These are phyloP conservation scores for Melinopterus prodromus DNA, from an alignment of 2,888 invertebrate genomes.

Conservation along the genomic window DNA sequence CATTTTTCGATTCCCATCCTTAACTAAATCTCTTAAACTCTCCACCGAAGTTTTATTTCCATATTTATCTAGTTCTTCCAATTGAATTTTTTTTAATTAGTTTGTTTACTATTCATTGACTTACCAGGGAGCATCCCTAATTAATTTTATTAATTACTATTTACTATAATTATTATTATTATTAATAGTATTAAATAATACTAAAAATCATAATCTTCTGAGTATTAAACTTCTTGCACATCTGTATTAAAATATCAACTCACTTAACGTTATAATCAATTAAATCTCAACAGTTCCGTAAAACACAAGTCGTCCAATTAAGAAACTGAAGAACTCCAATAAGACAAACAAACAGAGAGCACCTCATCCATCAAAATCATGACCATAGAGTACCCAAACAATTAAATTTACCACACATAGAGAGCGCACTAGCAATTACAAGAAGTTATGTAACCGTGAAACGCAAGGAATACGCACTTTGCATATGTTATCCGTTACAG, in stretches of 20 bases:
- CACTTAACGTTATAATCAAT: background rate
- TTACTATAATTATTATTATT: too few species aligned
- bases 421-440: background rate
- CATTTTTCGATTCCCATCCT: too few species aligned
- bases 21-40: too few species aligned
- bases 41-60: too few species aligned
- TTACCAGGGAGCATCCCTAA: too few species aligned
- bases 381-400: background rate
- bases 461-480: conserved; percentile 15
- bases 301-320: background rate
- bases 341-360: background rate
- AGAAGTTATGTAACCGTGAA: conserved; percentile 16
- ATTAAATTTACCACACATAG: conserved; percentile 10
- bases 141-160: too few species aligned
- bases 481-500: conserved; percentile 5
- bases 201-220: too few species aligned
- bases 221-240: too few species aligned
- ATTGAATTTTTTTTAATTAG: too few species aligned
- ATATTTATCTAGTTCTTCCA: too few species aligned
- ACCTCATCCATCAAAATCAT: background rate
- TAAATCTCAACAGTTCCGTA: background rate
- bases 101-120: too few species aligned
- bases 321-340: background rate
- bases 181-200: too few species aligned
- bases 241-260: background rate